phyloP scores from a whole-genome alignment of 2,113 vertebrate genomes.

The Nipponia nippon region DNA sequence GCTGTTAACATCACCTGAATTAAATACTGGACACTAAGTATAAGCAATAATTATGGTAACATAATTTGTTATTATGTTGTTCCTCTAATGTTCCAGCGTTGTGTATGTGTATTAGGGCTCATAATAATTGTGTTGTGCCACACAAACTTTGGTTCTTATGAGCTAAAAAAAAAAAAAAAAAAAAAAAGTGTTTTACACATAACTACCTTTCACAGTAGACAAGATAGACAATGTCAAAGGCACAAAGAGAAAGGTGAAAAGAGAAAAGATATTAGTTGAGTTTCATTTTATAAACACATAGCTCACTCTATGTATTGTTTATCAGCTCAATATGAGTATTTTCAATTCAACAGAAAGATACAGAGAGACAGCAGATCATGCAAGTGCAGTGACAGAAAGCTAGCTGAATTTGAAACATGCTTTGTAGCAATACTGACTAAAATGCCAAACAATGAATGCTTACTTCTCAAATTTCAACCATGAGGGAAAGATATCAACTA shows the following conservation, averaged over 20 bases:
- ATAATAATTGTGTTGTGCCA: neutral
- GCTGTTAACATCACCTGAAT: neutral
- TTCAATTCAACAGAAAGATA: neutral
- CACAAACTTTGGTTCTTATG: neutral
- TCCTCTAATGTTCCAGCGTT: neutral
- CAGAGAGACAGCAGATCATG: neutral
- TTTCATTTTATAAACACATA: neutral
- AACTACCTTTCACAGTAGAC: neutral
- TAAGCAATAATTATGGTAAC: neutral
- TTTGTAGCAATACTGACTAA: neutral
- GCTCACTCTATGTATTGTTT: neutral
- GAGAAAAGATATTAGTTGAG: neutral
- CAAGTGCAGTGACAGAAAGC: slow-evolving; percentile 7
- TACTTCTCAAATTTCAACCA: neutral
- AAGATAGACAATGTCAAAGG: neutral
- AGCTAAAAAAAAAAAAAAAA: neutral
- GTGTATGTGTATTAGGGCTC: neutral
- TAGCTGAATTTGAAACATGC: neutral
- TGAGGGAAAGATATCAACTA: neutral
- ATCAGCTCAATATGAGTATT: neutral
- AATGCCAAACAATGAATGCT: neutral
- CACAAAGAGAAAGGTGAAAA: neutral
- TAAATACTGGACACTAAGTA: neutral
- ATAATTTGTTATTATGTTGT: too few relatives aligned
- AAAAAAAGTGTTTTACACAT: neutral